Percentiles rank a stretch among this genome's conserved stretches.
Evolutionary conservation across 53 echinoderm and acorn worm species (phyloP).

Genomic region (Antedon mediterranea): DNA sequence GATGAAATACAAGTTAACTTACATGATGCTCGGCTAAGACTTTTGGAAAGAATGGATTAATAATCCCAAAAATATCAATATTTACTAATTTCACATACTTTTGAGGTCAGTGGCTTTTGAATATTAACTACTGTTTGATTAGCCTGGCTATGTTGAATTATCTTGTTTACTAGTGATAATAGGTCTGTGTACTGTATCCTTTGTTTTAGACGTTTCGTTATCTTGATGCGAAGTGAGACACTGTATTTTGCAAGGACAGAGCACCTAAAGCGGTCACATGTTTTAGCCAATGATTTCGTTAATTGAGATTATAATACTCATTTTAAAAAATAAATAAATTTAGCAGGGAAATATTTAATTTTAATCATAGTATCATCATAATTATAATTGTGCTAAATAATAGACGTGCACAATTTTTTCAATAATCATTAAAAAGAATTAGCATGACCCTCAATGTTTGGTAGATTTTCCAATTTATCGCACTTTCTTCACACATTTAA

Average conservation of each 20-base stretch:
- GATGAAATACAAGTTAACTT: neutral
- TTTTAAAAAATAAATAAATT: too few relatives aligned
- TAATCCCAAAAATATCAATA: neutral
- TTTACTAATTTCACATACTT: neutral
- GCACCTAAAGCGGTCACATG: neutral
- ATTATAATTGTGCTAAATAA: too few relatives aligned
- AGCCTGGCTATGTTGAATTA: neutral
- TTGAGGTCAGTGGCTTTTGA: neutral
- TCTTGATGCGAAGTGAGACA: neutral
- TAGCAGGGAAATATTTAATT: too few relatives aligned
- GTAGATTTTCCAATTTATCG: too few relatives aligned
- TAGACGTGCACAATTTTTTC: too few relatives aligned
- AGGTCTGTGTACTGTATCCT: neutral
- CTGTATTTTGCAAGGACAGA: neutral
- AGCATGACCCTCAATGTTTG: too few relatives aligned
- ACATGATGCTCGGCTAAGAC: neutral
- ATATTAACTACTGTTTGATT: neutral
- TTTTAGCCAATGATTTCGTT: neutral
- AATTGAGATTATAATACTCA: too few relatives aligned
- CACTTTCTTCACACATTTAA: too few relatives aligned
- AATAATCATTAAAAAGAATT: too few relatives aligned
- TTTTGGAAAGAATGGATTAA: neutral
- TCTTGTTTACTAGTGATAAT: neutral
- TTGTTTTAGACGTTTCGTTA: neutral
- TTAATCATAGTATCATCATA: too few relatives aligned